Base-by-base conservation (phyloP, 1,140 invertebrate species). In the Bombus difficillimus region DNA sequence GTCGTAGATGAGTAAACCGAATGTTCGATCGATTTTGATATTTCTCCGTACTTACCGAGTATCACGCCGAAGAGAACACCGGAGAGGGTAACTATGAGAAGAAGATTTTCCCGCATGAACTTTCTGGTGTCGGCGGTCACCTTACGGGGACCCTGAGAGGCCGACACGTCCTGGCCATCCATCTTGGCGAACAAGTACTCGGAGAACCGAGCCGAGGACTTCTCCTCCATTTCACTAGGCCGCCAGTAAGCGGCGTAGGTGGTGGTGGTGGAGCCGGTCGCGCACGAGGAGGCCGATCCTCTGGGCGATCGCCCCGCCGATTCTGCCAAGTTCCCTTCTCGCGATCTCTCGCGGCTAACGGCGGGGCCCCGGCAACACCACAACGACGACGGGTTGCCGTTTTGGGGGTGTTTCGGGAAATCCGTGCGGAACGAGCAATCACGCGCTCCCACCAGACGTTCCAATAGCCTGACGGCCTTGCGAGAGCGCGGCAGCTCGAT, bases 131-230 rank as follows among this genome's bases (percentile, higher is more conserved):
- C 94, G 91, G 96, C 96, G 89, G 96, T 97, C 91, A 96, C 95
- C 94, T 97, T 97, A 74, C 96, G 95, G 85, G 96, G 96, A 95
- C 96, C 95, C 93, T 96, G 95, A 91, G 95, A 96, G 94, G 95
- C 96, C 93, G 95, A 95, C 91, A 95, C 94, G 85, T 95, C 95
- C 91, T 96, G 95, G 92, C 96, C 95, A 91, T 96, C 96, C 96
- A 97, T 97, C 96, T 97, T 97, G 93, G 97, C 96, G 94, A 97
- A 97, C 93, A 97, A 95, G 94, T 97, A 97, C 93, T 97, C 97
- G 96, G 97, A 97, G 96, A 97, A 97, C 87, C 92, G 93, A 83
- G 94, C 94, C 91, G 94, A 95, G 92, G 93, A 94, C 91, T 95
- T 95, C 89, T 95, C 95, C 91, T 95, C 95, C 95, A 95, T 95